phyloP scores from a whole-genome alignment of 2,797 vertebrate species.

The Silurus aristotelis region DNA sequence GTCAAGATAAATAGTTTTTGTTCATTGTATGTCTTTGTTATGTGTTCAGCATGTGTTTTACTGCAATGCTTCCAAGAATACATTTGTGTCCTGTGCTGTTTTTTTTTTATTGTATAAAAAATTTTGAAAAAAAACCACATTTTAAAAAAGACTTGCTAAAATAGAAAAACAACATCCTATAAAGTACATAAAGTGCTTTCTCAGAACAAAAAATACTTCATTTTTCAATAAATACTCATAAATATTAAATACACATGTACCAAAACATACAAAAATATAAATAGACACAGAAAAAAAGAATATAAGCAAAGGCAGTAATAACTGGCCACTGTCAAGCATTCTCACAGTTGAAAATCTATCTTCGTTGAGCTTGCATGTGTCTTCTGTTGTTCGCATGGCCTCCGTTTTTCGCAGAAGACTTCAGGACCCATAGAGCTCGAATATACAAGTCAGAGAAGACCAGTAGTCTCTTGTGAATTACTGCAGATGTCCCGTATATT shows the following conservation, averaged over 20 bases:
- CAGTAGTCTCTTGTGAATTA: slow-evolving; percentile 58
- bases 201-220: slow-evolving; percentile 26
- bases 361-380: not conserved
- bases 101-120: no score
- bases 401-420: not conserved
- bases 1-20: not conserved
- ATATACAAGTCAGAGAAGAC: slow-evolving; percentile 60
- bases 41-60: not conserved
- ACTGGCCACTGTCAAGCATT: not conserved
- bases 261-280: slow-evolving; percentile 18
- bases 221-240: slow-evolving; percentile 51
- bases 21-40: no score
- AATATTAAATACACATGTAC: slow-evolving; percentile 51
- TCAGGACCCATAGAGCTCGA: slow-evolving; percentile 48
- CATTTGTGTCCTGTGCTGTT: not conserved
- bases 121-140: not conserved
- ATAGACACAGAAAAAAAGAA: slow-evolving; percentile 8
- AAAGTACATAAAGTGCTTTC: slow-evolving; percentile 39
- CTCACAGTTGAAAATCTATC: not conserved
- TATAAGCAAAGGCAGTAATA: not conserved
- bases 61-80: not conserved
- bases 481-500: slow-evolving; percentile 49
- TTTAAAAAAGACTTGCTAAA: not conserved
- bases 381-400: not conserved
- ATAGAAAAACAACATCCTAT: not conserved